A percentile compares a stretch with the other conserved stretches of the same genome.
Evolutionary conservation across 2,797 vertebrate genomes (phyloP).

Genomic region (Enteromius anoplus): DNA sequence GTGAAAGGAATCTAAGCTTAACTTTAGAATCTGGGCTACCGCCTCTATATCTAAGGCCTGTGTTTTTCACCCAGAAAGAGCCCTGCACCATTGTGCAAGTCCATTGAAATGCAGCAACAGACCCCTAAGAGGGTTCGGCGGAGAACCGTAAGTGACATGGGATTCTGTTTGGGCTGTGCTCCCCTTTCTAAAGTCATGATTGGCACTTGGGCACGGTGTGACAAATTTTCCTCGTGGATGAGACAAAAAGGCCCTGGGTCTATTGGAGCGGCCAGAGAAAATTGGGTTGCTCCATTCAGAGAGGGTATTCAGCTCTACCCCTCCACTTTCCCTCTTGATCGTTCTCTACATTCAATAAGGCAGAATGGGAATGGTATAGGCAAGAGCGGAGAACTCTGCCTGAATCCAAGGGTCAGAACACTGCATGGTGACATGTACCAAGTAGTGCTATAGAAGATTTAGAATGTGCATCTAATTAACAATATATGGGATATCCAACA

Average conservation of each 20-base stretch:
- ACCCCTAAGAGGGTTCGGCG: constrained; percentile 40
- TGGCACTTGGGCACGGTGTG: constrained; percentile 58
- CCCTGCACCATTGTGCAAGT: constrained; percentile 64
- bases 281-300: constrained; percentile 61
- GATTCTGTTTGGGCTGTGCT: constrained; percentile 42
- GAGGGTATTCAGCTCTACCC: constrained; percentile 60
- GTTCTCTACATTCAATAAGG: constrained; percentile 50
- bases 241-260: constrained; percentile 64
- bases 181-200: constrained; percentile 52
- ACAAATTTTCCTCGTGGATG: constrained; percentile 46
- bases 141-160: constrained; percentile 61
- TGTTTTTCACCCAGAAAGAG: constrained; percentile 66
- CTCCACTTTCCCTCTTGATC: constrained; percentile 41
- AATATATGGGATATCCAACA: neutral
- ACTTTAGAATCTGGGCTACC: constrained; percentile 48
- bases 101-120: constrained; percentile 73
- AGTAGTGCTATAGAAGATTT: constrained; percentile 48
- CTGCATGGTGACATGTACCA: constrained; percentile 59
- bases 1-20: constrained; percentile 56
- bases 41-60: constrained; percentile 55
- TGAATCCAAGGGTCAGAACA: constrained; percentile 52
- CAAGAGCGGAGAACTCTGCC: constrained; percentile 31
- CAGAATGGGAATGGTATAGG: constrained; percentile 52
- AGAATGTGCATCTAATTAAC: constrained; percentile 48
- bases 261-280: constrained; percentile 55